Percentiles rank a stretch among this genome's conserved stretches.
Conservation (phyloP, 2,113 vertebrate species). For the Dryoscopus gambensis region DNA sequence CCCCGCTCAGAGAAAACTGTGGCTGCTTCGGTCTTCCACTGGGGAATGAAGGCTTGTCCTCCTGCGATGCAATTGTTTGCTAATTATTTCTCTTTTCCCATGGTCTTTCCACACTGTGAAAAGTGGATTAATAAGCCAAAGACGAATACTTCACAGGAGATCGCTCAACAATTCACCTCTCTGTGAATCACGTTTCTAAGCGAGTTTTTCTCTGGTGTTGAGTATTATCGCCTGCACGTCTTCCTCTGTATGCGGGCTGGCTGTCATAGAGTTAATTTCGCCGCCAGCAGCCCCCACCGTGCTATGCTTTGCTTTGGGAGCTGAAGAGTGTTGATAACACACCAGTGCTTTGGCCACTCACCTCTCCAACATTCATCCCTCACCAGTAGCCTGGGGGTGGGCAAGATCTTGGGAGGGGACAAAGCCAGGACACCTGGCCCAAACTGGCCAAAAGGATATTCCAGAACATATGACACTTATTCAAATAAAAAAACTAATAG, state of each 20-base stretch:
- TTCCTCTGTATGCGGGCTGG: not conserved
- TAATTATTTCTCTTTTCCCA: fast-evolving
- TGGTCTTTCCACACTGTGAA: not conserved
- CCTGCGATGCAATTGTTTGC: not conserved
- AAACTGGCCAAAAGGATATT: not conserved
- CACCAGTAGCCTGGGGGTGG: not conserved
- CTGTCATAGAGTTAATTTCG: not conserved
- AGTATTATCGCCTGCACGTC: fast-evolving
- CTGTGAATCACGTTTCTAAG: not conserved
- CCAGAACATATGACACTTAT: fast-evolving
- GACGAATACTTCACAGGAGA: not conserved
- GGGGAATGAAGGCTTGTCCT: not conserved
- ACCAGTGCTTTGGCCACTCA: not conserved
- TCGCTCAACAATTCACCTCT: not conserved
- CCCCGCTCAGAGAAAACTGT: not conserved
- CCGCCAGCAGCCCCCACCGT: not conserved
- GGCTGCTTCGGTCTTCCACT: not conserved
- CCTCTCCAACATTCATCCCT: not conserved
- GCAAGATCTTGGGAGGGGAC: not conserved
- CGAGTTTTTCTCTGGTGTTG: fast-evolving
- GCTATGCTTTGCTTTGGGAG: not conserved
- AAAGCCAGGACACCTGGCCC: not conserved
- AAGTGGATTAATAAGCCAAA: not conserved
- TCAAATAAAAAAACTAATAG: not conserved
- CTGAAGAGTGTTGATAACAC: not conserved